phyloP scores from a whole-genome alignment of 1,140 invertebrate species.

The Brachionus asplanchnoidis region DNA sequence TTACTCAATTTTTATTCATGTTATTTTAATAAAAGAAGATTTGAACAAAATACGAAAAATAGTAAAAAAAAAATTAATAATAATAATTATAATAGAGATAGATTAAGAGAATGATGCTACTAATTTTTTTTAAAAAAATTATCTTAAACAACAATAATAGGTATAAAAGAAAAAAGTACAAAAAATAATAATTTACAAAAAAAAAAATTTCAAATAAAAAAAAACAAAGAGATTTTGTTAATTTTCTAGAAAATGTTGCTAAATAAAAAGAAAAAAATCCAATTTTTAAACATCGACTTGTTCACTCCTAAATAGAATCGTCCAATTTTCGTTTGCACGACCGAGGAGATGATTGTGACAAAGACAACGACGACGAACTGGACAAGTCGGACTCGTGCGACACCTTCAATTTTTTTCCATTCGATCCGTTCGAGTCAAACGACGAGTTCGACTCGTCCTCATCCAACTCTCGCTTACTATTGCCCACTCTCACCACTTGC shows the following conservation, averaged over 20 bases:
- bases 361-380: background rate
- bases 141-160: slow-evolving; percentile 3
- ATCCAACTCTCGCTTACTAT: background rate
- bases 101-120: slow-evolving; percentile 13
- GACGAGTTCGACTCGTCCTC: slow-evolving; percentile 16
- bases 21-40: background rate
- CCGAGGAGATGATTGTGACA: background rate
- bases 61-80: background rate
- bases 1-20: background rate
- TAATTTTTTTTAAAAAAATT: background rate
- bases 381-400: slow-evolving; percentile 6
- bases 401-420: background rate
- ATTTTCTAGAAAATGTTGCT: background rate
- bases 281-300: background rate
- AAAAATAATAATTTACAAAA: slow-evolving; percentile 3
- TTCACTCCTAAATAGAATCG: background rate
- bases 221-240: background rate
- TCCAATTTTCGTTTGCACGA: background rate
- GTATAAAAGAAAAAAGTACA: background rate
- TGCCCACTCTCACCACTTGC: background rate
- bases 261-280: background rate
- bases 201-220: background rate
- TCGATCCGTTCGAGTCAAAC: background rate
- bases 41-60: slow-evolving; percentile 15
- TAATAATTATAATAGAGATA: background rate